phyloP scores from a whole-genome alignment of 2,888 invertebrate genomes.

The Zygothrica quintamaculata region DNA sequence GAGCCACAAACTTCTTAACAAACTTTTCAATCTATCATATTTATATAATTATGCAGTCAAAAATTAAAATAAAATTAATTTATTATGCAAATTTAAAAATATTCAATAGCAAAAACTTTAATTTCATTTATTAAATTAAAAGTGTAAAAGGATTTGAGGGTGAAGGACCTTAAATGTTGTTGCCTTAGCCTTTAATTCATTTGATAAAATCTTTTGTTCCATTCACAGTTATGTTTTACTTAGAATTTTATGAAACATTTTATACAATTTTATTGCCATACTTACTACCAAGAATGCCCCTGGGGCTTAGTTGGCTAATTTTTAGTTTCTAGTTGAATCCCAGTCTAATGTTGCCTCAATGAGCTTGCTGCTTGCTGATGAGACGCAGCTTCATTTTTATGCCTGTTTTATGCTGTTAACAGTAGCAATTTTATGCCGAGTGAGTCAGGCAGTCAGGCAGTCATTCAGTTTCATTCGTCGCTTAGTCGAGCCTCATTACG shows the following conservation, averaged over 20 bases:
- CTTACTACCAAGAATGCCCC: slow-evolving; percentile 61
- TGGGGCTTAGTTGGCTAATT: slow-evolving; percentile 66
- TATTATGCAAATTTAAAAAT: too few relatives aligned
- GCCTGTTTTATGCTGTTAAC: slow-evolving; percentile 9
- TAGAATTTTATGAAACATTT: slow-evolving; percentile 24
- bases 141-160: too few relatives aligned
- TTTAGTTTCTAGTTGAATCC: slow-evolving; percentile 36
- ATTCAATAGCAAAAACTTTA: too few relatives aligned
- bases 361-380: slow-evolving; percentile 66
- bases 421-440: neutral
- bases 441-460: slow-evolving; percentile 16
- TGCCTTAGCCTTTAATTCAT: neutral
- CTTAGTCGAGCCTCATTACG: slow-evolving; percentile 64
- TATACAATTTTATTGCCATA: slow-evolving; percentile 62
- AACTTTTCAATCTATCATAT: too few relatives aligned
- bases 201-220: slow-evolving; percentile 21
- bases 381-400: slow-evolving; percentile 58
- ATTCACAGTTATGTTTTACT: slow-evolving; percentile 45
- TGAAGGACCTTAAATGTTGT: too few relatives aligned
- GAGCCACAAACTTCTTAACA: too few relatives aligned
- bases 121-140: too few relatives aligned
- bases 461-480: slow-evolving; percentile 47
- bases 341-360: slow-evolving; percentile 34
- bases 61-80: too few relatives aligned
- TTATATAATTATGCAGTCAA: too few relatives aligned